Evolutionary conservation across 2,113 vertebrate species (phyloP).

Genomic region (Poecile atricapillus): DNA sequence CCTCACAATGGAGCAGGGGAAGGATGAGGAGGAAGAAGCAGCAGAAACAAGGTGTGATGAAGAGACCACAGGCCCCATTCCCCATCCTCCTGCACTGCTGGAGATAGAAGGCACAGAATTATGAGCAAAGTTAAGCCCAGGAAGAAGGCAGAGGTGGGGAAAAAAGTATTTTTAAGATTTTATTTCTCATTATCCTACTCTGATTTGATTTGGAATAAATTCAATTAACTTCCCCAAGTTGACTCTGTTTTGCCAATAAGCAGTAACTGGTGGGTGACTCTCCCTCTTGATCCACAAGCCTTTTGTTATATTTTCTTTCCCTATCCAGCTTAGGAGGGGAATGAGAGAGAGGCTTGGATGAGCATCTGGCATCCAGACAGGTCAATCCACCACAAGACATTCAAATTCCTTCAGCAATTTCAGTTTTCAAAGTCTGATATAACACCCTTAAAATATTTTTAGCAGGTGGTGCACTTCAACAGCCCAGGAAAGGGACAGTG

Average conservation of each 20-base stretch:
- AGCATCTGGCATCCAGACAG: not conserved
- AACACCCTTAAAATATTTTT: not conserved
- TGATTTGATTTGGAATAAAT: not conserved
- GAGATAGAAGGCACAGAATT: not conserved
- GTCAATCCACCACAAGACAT: not conserved
- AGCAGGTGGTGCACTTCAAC: not conserved
- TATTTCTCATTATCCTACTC: not conserved
- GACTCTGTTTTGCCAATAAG: not conserved
- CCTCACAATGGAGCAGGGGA: not conserved
- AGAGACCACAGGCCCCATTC: not conserved
- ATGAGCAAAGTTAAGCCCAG: not conserved
- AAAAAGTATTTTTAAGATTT: not conserved
- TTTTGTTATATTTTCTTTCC: not conserved
- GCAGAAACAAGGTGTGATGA: not conserved
- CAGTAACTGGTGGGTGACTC: not conserved
- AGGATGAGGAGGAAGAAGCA: not conserved
- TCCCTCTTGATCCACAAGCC: fast-evolving
- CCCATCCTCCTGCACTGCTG: not conserved
- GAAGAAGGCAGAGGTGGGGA: not conserved
- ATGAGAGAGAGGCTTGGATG: not conserved
- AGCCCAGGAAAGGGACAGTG: not conserved
- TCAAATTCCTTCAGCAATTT: not conserved
- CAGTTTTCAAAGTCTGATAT: not conserved
- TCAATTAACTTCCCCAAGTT: not conserved
- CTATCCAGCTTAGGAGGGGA: not conserved